Percentiles rank a stretch among this genome's conserved stretches.
Conservation (phyloP, 2,113 vertebrate species). For the Chaetops frenatus region DNA sequence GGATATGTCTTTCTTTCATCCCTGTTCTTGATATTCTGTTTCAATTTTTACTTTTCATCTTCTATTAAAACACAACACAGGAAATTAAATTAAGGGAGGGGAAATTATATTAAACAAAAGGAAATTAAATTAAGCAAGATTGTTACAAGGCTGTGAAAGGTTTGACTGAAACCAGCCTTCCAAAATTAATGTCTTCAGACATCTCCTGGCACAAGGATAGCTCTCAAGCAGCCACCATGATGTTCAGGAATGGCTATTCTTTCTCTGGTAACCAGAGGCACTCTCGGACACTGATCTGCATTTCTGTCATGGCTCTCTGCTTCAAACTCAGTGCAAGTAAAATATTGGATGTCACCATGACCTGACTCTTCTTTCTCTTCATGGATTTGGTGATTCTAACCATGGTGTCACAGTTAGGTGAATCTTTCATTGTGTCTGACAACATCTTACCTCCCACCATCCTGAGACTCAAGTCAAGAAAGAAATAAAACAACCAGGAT, state of each 20-base stretch:
- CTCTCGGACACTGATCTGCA: neutral
- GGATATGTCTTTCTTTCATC: neutral
- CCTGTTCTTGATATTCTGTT: slow-evolving; percentile 1
- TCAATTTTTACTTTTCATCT: slow-evolving; percentile 39
- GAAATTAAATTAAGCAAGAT: slow-evolving; percentile 62
- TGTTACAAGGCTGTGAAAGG: slow-evolving; percentile 41
- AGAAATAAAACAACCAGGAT: neutral
- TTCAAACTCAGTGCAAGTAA: neutral
- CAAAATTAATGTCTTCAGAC: slow-evolving; percentile 5
- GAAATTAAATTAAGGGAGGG: slow-evolving; percentile 50
- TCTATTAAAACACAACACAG: slow-evolving; percentile 53
- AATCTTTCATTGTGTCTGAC: neutral
- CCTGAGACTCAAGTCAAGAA: neutral
- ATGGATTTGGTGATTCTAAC: neutral
- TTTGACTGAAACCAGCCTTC: slow-evolving; percentile 59
- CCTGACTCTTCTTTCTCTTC: neutral
- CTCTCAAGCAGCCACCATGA: neutral
- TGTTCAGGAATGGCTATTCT: neutral
- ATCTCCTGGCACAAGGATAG: neutral
- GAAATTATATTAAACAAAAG: slow-evolving; percentile 53
- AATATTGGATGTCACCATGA: neutral
- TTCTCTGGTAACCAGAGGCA: neutral
- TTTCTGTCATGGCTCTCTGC: neutral
- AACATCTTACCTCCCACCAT: neutral
- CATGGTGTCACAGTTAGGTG: neutral